Percentiles rank a stretch among this genome's conserved stretches.
phyloP scores from a whole-genome alignment of 2,797 vertebrate genomes.

The Crypturellus tataupa region DNA sequence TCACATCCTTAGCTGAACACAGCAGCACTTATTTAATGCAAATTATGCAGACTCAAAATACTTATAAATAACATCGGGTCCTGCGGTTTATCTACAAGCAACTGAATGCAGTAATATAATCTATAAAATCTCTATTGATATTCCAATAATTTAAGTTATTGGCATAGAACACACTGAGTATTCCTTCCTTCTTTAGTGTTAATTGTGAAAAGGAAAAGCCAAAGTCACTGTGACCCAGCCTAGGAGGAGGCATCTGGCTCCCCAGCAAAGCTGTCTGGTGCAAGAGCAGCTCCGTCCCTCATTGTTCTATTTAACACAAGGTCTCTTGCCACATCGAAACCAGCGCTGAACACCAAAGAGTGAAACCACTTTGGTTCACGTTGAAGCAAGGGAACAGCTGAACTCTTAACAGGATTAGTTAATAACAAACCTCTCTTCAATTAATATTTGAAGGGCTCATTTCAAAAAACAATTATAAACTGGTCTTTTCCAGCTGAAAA shows the following conservation, averaged over 20 bases:
- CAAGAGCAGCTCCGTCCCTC: background rate
- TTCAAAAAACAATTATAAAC: background rate
- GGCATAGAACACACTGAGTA: background rate
- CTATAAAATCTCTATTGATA: accelerated
- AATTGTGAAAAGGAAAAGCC: accelerated
- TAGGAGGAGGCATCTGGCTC: accelerated
- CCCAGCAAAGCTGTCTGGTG: accelerated
- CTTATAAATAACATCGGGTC: accelerated
- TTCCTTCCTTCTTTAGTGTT: accelerated
- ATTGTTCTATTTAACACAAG: accelerated
- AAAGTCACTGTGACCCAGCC: accelerated
- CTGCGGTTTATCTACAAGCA: accelerated
- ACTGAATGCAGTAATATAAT: accelerated
- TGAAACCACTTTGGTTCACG: background rate
- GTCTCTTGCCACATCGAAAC: background rate
- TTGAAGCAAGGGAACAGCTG: background rate
- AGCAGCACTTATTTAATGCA: accelerated
- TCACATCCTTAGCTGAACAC: background rate
- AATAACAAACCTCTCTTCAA: background rate
- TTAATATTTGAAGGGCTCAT: background rate
- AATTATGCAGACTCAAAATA: background rate
- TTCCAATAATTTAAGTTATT: accelerated
- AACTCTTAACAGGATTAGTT: background rate
- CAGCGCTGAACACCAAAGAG: background rate
- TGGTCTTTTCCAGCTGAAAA: background rate